These are phyloP conservation scores for Xiphorhynchus erythropygius DNA, from an alignment of 2,797 vertebrate species.

Conservation along the genomic window DNA sequence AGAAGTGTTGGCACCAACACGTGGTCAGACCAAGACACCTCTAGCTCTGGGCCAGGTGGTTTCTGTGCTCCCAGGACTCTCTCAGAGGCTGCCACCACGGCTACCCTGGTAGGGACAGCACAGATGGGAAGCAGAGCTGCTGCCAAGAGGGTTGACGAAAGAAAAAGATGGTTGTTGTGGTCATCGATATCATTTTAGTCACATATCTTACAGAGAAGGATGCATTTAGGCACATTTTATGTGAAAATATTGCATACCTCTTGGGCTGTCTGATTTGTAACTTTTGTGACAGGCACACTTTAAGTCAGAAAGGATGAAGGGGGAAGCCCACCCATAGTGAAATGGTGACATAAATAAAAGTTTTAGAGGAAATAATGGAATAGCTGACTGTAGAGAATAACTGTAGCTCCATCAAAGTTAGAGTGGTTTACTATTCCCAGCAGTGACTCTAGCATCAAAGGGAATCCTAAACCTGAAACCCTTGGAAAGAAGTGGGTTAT, in stretches of 20 bases:
- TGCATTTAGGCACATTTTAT: neutral
- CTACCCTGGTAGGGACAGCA: neutral
- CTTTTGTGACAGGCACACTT: neutral
- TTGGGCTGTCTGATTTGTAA: neutral
- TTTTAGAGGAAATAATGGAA: neutral
- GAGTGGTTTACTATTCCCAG: constrained; percentile 38
- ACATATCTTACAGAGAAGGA: neutral
- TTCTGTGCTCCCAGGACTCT: neutral
- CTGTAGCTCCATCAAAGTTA: constrained; percentile 1
- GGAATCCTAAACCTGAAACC: constrained; percentile 28
- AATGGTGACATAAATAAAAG: neutral
- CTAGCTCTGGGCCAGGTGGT: neutral
- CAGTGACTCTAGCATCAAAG: constrained; percentile 43
- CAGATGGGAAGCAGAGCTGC: neutral
- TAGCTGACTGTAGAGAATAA: constrained; percentile 33
- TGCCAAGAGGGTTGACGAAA: neutral
- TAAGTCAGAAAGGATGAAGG: neutral
- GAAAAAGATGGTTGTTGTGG: neutral
- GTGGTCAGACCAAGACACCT: neutral
- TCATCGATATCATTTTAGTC: neutral
- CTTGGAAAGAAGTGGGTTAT: constrained; percentile 35
- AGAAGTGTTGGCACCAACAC: neutral
- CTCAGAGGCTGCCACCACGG: neutral
- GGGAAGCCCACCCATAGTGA: neutral
- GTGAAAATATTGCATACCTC: neutral